Evolutionary conservation across 2,888 invertebrate genomes (phyloP), one percentile per base, ranked within the genome.

Genomic region (Drosophila diplacantha): DNA sequence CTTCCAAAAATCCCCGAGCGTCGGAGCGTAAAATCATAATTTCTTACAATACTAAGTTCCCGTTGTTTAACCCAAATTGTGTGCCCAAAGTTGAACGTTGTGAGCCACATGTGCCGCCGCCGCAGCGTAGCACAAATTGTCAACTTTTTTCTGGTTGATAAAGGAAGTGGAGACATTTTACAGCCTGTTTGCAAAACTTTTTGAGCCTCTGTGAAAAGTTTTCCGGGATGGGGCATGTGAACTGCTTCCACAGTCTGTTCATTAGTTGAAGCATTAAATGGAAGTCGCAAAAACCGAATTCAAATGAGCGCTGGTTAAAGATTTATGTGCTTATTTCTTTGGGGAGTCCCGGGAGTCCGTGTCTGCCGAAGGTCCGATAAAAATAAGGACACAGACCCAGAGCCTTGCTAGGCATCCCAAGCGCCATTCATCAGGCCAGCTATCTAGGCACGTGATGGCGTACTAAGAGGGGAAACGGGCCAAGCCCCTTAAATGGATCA

Each of bases 401-500:
- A 43, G 43, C 43, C 3, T 43, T 16, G 3, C 26, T 26, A 16
- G 29, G 29, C 44, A 44, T 29, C 18, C 29, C 5, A 1, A 12
- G 11, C 18, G 4, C 32, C 49, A 49, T 60, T 60, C 49, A 41
- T 49, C 49, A 22, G 49, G 14, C 14, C 49, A n/a, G 62, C 26
- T n/a, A 31, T 50, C 50, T 41, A 24, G 34, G 62, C 60, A 34
- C 62, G 49, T 41, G 39, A 35, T 47, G 29, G 20, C 14, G 8
- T 5, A 44, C 29, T 16, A 47, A 54, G 43, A 31, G 34, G 38
- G 18, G 29, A 61, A 41, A 34, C 8, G 44, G 46, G 34, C 8
- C 11, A 29, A 52, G 20, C 29, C 44, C 57, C 67, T 52, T 68
- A 63, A 71, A 67, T 64, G 74, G 74, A 83, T 80, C 80, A 83